Conservation (phyloP, 2,888 invertebrate genomes). For the Drosophila neonasuta region DNA sequence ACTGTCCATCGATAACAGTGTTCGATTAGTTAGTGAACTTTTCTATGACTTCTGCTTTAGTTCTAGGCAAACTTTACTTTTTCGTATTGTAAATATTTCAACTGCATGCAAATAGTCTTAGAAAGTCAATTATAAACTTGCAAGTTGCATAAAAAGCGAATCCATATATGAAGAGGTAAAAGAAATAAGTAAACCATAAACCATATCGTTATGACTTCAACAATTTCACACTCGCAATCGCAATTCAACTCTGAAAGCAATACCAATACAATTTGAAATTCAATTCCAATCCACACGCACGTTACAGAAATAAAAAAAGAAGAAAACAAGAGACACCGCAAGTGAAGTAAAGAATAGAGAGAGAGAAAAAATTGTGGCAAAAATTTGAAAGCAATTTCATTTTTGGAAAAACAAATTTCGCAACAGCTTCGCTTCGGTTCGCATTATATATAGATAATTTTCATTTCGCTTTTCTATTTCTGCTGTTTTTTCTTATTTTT, state of each 20-base stretch:
- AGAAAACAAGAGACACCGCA: not conserved
- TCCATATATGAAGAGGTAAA: conserved; percentile 27
- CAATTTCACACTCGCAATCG: conserved; percentile 12
- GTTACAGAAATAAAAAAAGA: conserved; percentile 31
- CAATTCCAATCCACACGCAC: conserved; percentile 55
- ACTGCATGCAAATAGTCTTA: conserved; percentile 16
- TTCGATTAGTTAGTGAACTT: not conserved
- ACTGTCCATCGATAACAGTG: no score
- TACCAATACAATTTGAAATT: conserved; percentile 51
- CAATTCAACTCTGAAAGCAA: conserved; percentile 8
- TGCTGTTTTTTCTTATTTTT: conserved; percentile 5
- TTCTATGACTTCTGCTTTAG: conserved; percentile 15
- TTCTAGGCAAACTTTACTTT: conserved; percentile 11
- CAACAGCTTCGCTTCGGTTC: conserved; percentile 10
- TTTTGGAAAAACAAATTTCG: conserved; percentile 27
- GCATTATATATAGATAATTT: conserved; percentile 45
- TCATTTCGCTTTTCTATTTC: conserved; percentile 25
- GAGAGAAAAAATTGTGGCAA: conserved; percentile 24
- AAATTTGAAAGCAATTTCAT: conserved; percentile 56
- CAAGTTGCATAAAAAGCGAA: conserved; percentile 50
- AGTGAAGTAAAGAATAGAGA: not conserved
- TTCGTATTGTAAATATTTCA: conserved; percentile 15
- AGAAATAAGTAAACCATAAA: conserved; percentile 16
- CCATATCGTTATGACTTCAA: conserved; percentile 22
- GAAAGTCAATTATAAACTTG: conserved; percentile 42